Percentiles rank a stretch among this genome's conserved stretches.
Evolutionary conservation across 2,113 vertebrate species (phyloP).

Genomic region (Apistogramma diplotaenia): DNA sequence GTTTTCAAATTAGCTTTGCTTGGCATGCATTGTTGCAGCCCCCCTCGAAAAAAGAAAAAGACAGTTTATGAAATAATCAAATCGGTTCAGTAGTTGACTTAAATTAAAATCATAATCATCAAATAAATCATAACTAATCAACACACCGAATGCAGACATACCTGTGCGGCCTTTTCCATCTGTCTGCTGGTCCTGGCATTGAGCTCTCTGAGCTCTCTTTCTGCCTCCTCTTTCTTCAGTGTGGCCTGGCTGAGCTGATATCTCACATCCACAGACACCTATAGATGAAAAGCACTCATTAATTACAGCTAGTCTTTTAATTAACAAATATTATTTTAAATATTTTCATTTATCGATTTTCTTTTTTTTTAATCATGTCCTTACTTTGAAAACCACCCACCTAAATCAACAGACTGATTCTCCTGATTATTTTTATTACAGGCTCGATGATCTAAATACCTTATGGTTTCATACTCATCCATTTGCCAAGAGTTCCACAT

Average conservation of each 20-base stretch:
- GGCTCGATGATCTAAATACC: neutral
- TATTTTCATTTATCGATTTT: neutral
- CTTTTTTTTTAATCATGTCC: neutral
- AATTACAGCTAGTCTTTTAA: neutral
- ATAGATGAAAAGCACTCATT: constrained; percentile 43
- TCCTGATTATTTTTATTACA: neutral
- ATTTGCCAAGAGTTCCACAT: neutral
- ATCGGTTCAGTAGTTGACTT: neutral
- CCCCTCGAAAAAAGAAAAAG: neutral
- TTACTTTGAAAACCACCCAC: neutral
- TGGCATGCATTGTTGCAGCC: neutral
- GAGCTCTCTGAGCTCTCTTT: constrained; percentile 88
- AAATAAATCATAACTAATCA: neutral
- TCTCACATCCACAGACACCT: constrained; percentile 89
- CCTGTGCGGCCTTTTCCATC: constrained; percentile 87
- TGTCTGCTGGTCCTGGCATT: constrained; percentile 82
- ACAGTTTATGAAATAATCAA: neutral
- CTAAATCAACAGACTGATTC: neutral
- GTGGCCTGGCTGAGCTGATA: constrained; percentile 86
- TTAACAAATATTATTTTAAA: neutral
- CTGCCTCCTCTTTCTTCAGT: constrained; percentile 89
- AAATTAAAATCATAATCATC: neutral
- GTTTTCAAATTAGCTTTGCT: neutral
- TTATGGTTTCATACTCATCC: neutral
- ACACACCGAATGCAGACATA: constrained; percentile 52